phyloP scores from a whole-genome alignment of 2,113 vertebrate species.

The Notechis scutatus region DNA sequence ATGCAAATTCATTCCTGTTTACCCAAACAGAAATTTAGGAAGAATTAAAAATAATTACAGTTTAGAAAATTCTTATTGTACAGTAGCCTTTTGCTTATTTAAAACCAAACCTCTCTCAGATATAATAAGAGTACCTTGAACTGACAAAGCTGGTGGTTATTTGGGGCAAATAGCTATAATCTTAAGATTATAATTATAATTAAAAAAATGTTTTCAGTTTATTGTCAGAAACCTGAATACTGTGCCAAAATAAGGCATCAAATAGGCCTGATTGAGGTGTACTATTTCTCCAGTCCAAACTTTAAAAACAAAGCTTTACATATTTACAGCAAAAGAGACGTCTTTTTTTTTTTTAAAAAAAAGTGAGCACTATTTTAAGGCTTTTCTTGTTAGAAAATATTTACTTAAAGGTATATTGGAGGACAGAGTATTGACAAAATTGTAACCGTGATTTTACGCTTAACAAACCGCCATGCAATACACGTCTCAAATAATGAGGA shows the following conservation, averaged over 20 bases:
- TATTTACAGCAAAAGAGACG: slow-evolving; percentile 59
- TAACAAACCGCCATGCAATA: slow-evolving; percentile 80
- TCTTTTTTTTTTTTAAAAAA: slow-evolving; percentile 47
- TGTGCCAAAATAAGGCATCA: not conserved
- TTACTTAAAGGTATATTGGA: slow-evolving; percentile 68
- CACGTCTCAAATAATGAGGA: slow-evolving; percentile 73
- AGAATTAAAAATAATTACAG: not conserved
- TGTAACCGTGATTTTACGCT: slow-evolving; percentile 71
- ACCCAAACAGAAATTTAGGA: not conserved
- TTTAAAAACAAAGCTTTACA: slow-evolving; percentile 54
- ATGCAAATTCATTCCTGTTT: not conserved
- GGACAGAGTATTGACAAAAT: slow-evolving; percentile 70
- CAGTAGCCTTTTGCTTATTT: not conserved
- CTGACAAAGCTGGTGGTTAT: not conserved
- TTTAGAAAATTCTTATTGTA: not conserved
- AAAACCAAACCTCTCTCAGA: not conserved
- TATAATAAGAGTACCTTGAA: not conserved
- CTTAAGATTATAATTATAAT: not conserved
- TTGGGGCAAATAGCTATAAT: not conserved
- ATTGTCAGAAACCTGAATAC: not conserved
- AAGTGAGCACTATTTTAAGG: slow-evolving; percentile 75
- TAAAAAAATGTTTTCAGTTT: not conserved
- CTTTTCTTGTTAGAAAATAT: slow-evolving; percentile 78
- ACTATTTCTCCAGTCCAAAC: slow-evolving; percentile 50
- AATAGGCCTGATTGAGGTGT: slow-evolving; percentile 11